Conservation (phyloP, 2,113 vertebrate genomes). For the Plestiodon gilberti region DNA sequence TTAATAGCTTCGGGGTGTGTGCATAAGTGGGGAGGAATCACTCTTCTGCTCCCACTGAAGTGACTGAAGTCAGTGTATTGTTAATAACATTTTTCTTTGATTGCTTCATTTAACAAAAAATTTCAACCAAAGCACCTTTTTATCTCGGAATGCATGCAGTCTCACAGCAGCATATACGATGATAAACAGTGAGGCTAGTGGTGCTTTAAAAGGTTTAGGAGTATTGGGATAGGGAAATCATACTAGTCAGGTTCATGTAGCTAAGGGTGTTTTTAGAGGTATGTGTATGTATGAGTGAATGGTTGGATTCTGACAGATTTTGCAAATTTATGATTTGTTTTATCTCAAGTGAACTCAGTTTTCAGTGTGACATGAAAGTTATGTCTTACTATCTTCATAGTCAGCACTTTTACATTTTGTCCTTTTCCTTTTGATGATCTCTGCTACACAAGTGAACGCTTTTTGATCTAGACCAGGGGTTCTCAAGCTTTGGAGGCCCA, state of each 20-base stretch:
- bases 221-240: background rate
- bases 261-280: background rate
- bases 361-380: background rate
- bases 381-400: too few species aligned
- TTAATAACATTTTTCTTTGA: background rate
- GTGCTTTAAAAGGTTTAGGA: background rate
- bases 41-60: background rate
- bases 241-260: background rate
- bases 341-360: background rate
- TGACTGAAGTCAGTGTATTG: background rate
- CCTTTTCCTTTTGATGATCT: background rate
- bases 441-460: background rate
- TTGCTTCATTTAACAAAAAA: background rate
- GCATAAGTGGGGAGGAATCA: background rate
- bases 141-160: background rate
- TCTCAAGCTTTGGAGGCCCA: too few species aligned
- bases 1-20: background rate
- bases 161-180: background rate
- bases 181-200: background rate
- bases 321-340: background rate
- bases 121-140: background rate
- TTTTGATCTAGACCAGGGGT: background rate
- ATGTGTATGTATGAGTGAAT: background rate
- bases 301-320: background rate
- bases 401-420: background rate